Base-by-base conservation (phyloP, 2,888 invertebrate genomes). In the Dicyrtoma fusca region DNA sequence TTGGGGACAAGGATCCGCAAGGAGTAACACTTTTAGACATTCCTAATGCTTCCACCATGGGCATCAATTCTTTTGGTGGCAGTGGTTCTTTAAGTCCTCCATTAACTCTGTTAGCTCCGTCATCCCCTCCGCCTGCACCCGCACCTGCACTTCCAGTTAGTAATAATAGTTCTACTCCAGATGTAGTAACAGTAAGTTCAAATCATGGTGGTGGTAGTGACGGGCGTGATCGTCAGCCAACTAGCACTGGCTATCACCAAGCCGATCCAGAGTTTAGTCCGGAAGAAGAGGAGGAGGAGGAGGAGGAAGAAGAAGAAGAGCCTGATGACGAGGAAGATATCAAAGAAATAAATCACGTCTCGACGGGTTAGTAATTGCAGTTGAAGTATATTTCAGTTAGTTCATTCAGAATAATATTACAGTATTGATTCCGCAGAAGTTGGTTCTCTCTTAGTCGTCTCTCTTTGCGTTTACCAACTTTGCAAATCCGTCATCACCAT, bases 261-360 rank as follows among this genome's bases (percentile, higher is more conserved):
- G 71, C 57, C 62, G 93, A 93, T 81, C 90, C 92, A 21, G 68
- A 57, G 17, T 66, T 55, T 42, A 66, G 55, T 26, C 21, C 49
- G 5, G 19, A 47, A 49, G 45, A 47, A 23, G 49, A 25, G 11
- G 64, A 64, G 45, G 26, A 49, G 19, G 17, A 53, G 19, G 17
- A 21, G 19, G 17, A 21, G 19, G 45, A 66, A 25, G 94, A 94
- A 81, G 93, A 92, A 80, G 94, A 94, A 81, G 92, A 93, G 73
- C 90, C 89, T 74, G 90, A 88, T 81, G 90, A 88, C 55, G 91
- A 88, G 80, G 90, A 88, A 81, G 92, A 92, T 81, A 92, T 92
- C 82, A 87, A 45, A 34, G 72, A 42, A 63, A 69, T n/a, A 4
- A 34, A 61, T 44, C 61, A 61, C 5, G 42, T 19, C 6, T 42